Percentiles rank a stretch among this genome's conserved stretches.
Evolutionary conservation across 2,797 vertebrate species (phyloP).

Genomic region (Geotrypetes seraphini): DNA sequence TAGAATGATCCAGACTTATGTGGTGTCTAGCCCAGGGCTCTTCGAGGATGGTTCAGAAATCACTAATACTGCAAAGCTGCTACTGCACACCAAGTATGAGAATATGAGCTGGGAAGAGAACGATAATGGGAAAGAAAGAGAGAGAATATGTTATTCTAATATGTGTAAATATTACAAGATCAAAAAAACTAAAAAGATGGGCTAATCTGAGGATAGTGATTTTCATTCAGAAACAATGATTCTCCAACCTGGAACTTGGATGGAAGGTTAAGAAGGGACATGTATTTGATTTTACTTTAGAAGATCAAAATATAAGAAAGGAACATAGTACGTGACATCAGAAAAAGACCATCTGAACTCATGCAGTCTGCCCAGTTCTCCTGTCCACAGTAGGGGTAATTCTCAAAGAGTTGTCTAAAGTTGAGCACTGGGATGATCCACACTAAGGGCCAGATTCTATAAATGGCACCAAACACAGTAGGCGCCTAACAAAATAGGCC

Average conservation of each 20-base stretch:
- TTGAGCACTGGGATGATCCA: no score
- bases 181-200: neutral
- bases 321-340: no score
- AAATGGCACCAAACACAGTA: no score
- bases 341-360: no score
- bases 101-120: neutral
- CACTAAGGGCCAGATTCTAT: no score
- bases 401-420: no score
- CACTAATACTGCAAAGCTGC: slow-evolving; percentile 12
- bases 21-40: neutral
- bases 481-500: no score
- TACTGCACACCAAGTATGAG: neutral
- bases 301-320: neutral
- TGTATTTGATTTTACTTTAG: neutral
- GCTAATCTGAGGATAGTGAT: neutral
- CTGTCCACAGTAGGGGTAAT: no score
- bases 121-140: neutral
- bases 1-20: neutral
- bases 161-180: no score
- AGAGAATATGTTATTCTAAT: no score
- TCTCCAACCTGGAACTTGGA: neutral
- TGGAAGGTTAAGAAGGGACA: neutral
- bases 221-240: neutral
- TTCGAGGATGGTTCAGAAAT: neutral
- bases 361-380: no score